A percentile compares a stretch with the other conserved stretches of the same genome.
phyloP scores from a whole-genome alignment of 2,888 invertebrate genomes.

The Morpho achilles region DNA sequence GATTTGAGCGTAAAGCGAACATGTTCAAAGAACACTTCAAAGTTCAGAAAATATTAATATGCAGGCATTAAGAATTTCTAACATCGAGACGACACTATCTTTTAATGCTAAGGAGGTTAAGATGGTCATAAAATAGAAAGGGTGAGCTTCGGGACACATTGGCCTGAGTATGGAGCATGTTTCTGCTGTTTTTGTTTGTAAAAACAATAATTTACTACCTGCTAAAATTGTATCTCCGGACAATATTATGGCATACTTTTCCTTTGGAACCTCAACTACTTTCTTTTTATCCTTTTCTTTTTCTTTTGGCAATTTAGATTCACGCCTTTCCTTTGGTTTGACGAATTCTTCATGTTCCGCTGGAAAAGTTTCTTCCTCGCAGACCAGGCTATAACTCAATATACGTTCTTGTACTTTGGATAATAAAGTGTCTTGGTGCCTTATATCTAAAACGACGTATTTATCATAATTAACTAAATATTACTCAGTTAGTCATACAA shows the following conservation, averaged over 20 bases:
- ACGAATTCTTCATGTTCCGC: conserved; percentile 3
- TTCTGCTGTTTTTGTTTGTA: no score
- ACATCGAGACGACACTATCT: not conserved
- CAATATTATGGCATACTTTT: conserved; percentile 47
- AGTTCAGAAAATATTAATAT: not conserved
- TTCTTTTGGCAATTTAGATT: conserved; percentile 9
- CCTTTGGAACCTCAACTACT: conserved; percentile 33
- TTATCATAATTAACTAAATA: not conserved
- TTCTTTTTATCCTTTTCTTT: conserved; percentile 42
- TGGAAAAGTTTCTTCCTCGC: conserved; percentile 7
- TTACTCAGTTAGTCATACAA: no score
- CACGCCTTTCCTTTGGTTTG: conserved; percentile 1
- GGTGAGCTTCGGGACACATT: not conserved
- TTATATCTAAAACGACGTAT: conserved; percentile 41
- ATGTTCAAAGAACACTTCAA: not conserved
- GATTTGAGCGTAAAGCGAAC: not conserved
- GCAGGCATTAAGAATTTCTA: not conserved
- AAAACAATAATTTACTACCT: conserved; percentile 36
- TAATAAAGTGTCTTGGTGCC: conserved; percentile 58
- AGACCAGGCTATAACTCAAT: conserved; percentile 29
- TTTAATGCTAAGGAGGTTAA: not conserved
- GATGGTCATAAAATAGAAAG: not conserved
- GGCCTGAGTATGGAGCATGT: not conserved
- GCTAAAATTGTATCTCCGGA: conserved; percentile 51
- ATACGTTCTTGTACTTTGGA: conserved; percentile 44